A percentile compares a stretch with the other conserved stretches of the same genome.
Conservation (phyloP, 2,888 invertebrate genomes). For the Dromius quadrimaculatus region DNA sequence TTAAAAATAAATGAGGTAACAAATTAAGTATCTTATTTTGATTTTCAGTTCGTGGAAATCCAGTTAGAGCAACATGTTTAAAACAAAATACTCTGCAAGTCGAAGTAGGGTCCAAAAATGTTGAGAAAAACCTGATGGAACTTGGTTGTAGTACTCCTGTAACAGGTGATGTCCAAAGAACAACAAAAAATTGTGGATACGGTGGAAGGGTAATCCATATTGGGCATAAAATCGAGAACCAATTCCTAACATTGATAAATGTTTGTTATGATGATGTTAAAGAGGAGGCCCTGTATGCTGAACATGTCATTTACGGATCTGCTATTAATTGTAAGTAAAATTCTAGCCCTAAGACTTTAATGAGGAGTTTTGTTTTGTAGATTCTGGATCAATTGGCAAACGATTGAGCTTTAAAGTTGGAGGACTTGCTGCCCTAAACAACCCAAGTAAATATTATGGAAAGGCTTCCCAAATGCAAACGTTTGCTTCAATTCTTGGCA, state of each 20-base stretch:
- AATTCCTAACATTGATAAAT: conserved; percentile 58
- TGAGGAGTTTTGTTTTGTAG: no score
- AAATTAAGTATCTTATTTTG: background rate
- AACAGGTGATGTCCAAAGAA: conserved; percentile 54
- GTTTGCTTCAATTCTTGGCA: conserved; percentile 58
- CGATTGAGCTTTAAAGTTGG: conserved; percentile 18
- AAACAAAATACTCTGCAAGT: conserved; percentile 57
- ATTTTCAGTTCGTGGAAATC: conserved; percentile 39
- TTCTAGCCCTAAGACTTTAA: no score
- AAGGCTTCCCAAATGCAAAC: conserved; percentile 56
- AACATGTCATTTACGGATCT: conserved; percentile 63
- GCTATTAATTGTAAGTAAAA: conserved; percentile 64
- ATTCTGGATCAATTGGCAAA: background rate
- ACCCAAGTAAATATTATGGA: conserved; percentile 54
- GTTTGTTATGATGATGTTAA: conserved; percentile 62
- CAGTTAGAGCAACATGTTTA: conserved; percentile 59
- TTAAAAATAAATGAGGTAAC: no score
- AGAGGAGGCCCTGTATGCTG: conserved; percentile 63
- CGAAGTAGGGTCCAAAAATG: conserved; percentile 56
- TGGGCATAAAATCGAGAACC: conserved; percentile 8
- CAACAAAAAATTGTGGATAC: conserved; percentile 22
- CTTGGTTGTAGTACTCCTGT: conserved; percentile 59
- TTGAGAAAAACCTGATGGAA: conserved; percentile 55
- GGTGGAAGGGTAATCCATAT: no score
- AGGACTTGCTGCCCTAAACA: conserved; percentile 45